Base-by-base conservation (phyloP, 2,113 vertebrate species). In the Bufo gargarizans region DNA sequence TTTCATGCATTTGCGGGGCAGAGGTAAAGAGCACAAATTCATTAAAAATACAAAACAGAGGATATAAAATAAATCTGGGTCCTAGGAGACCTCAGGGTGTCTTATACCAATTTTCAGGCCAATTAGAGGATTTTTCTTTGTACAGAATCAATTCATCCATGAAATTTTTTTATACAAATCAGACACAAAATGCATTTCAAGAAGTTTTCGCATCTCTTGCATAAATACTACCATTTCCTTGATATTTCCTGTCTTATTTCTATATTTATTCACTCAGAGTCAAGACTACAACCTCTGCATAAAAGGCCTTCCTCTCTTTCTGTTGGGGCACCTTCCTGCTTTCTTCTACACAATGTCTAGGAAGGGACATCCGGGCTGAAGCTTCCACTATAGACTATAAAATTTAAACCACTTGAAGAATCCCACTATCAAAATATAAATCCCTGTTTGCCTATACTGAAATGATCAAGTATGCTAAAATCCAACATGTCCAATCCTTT, bases 231-330 rank as follows among this genome's bases (percentile, higher is more conserved):
- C n/a, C 16, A 22, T 85, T 85, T 85, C 67, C 69, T 58, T 45
- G 65, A 85, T 74, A 58, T 74, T 85, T 85, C 83, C 83, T 45
- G 83, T 59, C 83, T 74, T 53, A 11, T 19, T 19, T 74, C 50
- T 74, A 85, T 85, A 71, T 72, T 71, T 71, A 72, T 22, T 55
- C 69, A 45, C 43, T 67, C 59, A 47, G 61, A 61, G 58, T 83
- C 81, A 80, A 17, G 55, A 59, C 33, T 59, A 17, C 56, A 43
- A 80, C 78, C 43, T 59, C 78, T 80, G 55, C 12, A 43, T 80
- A 17, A 17, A 17, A 80, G 55, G 17, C 76, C 56, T 80, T 80
- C 78, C 78, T 80, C 55, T 80, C n/a, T 7, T 80, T 58, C 77
- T 80, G n/a, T 56, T 58, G 22, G 14, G 58, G 33, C 77, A 58